Base-by-base conservation (phyloP, 2,797 vertebrate species). In the Acropternis orthonyx region DNA sequence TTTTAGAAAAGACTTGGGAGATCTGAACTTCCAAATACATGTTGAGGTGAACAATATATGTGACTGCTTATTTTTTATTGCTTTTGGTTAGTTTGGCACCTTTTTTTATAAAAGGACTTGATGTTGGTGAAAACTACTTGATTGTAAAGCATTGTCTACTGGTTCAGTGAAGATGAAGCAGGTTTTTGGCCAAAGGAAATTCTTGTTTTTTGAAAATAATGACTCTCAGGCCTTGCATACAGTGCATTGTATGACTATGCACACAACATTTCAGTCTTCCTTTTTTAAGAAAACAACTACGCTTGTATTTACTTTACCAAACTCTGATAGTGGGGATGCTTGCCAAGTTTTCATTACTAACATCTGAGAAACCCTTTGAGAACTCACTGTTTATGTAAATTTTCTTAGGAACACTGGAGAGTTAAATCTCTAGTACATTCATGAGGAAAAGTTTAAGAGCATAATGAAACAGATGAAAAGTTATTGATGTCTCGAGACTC, bases 381-480 rank as follows among this genome's bases (percentile, higher is more conserved):
- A 94, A 32, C 7, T 77, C 52, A 68, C 5, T 34, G 34, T 51
- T 92, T 67, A 62, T 69, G 51, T 76, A 68, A 54, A 55, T 89
- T 89, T 94, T 88, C 72, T 74, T 67, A 78, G 18, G 13, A 66
- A 21, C 27, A 80, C 16, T 61, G 17, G 27, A 85, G 34, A 71
- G 6, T 30, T 73, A n/a, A 85, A 56, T 85, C 19, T 77, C 14
- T 72, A 51, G 41, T 48, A 58, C 9, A 37, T 90, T 88, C 16
- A 52, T 44, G 46, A 89, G 55, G 39, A 78, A 93, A 86, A 54
- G 43, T 68, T 18, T 72, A 58, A 85, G 44, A 93, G 43, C n/a
- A 26, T 43, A 78, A 54, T 23, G 63, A 91, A 94, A 69, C 16
- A 81, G 41, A 41, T 46, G n/a, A 61, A 84, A 92, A 92, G 61